Base-by-base conservation (phyloP, 2,113 vertebrate species). In the Rhea americana region DNA sequence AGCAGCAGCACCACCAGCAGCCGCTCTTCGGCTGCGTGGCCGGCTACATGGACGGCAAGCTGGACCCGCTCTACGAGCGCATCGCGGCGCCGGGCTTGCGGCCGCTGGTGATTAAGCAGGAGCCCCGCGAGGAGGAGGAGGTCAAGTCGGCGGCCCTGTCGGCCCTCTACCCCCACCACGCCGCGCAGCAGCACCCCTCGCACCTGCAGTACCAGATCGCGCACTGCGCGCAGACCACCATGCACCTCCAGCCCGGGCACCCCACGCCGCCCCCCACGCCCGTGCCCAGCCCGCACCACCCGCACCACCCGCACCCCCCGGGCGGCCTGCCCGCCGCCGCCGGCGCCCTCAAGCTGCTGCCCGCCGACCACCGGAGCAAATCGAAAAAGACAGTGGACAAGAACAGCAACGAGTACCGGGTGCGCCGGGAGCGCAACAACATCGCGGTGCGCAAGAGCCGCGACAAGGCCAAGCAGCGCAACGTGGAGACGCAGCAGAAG, bases 251-350 rank as follows among this genome's bases (percentile, higher is more conserved):
- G 96, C 98, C 99, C 8, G 99, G 99, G 4, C 99, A 99, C 97
- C 99, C 99, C 78, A 99, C 99, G 67, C 99, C 99, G 48, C 99
- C 99, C n/a, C 99, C 99, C 75, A 99, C 99, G 87, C 99, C 99
- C 17, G 99, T 99, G 88, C 98, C 99, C 89, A 99, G 99, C 93
- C 99, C 99, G 68, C 99, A 99, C 95, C 98, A 96, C 81, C 98
- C 91, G 45, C 98, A 97, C 92, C 85, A 94, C 74, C 80, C 95
- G 22, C 95, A 92, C 70, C 89, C 73, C 72, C 58, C 95, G 24
- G 78, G 89, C 71, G 89, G 95, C 93, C 79, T 96, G 39, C 90
- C 96, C 51, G 35, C 94, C 51, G 28, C 96, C 51, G 35, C 94
- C 76, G 91, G 93, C 58, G 58, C 96, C 51, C 86, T 95, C 89